Evolutionary conservation across 2,888 invertebrate species (phyloP).

Genomic region (Carcina quercana): DNA sequence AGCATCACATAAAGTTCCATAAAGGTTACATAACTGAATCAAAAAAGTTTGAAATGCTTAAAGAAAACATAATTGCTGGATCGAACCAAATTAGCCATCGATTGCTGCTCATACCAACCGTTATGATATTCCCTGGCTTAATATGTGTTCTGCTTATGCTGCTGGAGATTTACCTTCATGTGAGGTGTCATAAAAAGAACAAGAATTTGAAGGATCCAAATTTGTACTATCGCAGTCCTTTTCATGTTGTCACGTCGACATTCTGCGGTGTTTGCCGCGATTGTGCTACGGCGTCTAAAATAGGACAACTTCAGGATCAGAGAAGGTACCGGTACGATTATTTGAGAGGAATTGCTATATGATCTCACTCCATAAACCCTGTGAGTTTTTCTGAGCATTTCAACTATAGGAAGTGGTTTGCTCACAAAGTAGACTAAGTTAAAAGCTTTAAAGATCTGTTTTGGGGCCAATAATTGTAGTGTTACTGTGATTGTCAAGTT

Average conservation of each 20-base stretch:
- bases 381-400: no score
- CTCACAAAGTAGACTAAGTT: no score
- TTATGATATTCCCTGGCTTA: slow-evolving; percentile 70
- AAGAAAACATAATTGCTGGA: slow-evolving; percentile 50
- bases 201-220: slow-evolving; percentile 70
- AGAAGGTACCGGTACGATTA: slow-evolving; percentile 60
- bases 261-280: slow-evolving; percentile 81
- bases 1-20: slow-evolving; percentile 35
- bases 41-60: slow-evolving; percentile 46
- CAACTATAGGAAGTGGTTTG: no score
- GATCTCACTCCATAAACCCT: no score
- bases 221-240: slow-evolving; percentile 80
- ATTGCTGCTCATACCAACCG: slow-evolving; percentile 75
- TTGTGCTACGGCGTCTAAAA: slow-evolving; percentile 75
- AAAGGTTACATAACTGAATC: slow-evolving; percentile 40
- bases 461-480: no score
- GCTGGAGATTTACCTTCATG: slow-evolving; percentile 77
- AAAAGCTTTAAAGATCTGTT: no score
- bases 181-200: slow-evolving; percentile 81
- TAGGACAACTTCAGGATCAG: slow-evolving; percentile 79
- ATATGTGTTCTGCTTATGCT: slow-evolving; percentile 64
- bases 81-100: slow-evolving; percentile 57
- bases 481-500: no score
- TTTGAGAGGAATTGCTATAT: slow-evolving; percentile 41
- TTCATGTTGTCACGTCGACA: slow-evolving; percentile 78